Percentiles rank a stretch among this genome's conserved stretches.
Evolutionary conservation across 37 sponge, comb jelly and placozoan genomes (phyloP).

Genomic region (Cliona cf. orientalis): DNA sequence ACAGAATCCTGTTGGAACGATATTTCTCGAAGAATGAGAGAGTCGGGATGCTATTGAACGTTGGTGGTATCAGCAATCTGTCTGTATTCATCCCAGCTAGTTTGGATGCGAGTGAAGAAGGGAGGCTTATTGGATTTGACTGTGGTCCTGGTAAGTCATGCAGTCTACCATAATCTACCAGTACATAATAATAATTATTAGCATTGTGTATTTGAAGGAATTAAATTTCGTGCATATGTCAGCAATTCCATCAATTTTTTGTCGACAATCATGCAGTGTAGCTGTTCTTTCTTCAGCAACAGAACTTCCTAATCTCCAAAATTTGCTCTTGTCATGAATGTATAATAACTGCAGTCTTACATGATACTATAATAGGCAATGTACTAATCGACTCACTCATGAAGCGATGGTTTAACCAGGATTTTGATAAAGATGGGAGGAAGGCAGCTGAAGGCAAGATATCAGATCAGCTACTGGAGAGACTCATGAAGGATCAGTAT

Average conservation of each 20-base stretch:
- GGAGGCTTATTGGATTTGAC: constrained; percentile 63
- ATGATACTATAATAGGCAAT: constrained; percentile 71
- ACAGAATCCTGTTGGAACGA: constrained; percentile 40
- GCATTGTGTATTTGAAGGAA: too few relatives aligned
- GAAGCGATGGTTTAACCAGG: constrained; percentile 34
- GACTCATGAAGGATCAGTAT: constrained; percentile 42
- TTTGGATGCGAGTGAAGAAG: neutral
- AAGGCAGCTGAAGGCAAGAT: constrained; percentile 38
- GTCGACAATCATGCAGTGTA: too few relatives aligned
- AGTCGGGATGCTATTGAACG: constrained; percentile 62
- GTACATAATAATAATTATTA: neutral
- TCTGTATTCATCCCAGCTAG: constrained; percentile 18
- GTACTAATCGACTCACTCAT: constrained; percentile 62
- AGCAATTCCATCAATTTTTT: too few relatives aligned
- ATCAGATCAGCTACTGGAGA: constrained; percentile 24
- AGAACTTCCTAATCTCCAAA: too few relatives aligned
- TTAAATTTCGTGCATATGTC: too few relatives aligned
- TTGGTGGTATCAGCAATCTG: constrained; percentile 83
- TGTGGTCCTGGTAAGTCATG: constrained; percentile 75
- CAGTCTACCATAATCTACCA: neutral
- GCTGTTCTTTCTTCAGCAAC: neutral
- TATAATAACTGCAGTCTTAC: too few relatives aligned
- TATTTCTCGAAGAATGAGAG: constrained; percentile 30
- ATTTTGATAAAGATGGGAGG: constrained; percentile 60
- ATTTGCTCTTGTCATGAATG: too few relatives aligned